Percentiles rank a stretch among this genome's conserved stretches.
Conservation (phyloP, 2,888 invertebrate genomes). For the Pristionchus entomophagus region DNA sequence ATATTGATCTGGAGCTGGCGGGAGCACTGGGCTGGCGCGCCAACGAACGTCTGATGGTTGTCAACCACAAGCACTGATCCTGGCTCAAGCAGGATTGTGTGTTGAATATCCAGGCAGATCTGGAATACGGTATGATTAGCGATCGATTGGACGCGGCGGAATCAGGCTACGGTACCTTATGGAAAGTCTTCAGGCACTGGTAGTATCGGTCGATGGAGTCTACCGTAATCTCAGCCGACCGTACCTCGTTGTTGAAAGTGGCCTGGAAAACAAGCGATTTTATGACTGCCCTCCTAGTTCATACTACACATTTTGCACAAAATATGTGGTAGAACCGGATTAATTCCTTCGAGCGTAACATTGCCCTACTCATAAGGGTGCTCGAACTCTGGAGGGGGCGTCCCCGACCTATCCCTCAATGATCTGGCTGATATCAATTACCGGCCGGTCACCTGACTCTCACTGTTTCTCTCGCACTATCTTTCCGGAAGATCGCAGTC, state of each 20-base stretch:
- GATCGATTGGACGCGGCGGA: constrained; percentile 26
- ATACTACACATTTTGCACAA: too few relatives aligned
- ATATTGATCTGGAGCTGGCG: constrained; percentile 56
- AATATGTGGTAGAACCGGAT: not conserved
- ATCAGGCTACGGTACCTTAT: constrained; percentile 49
- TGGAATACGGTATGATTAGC: constrained; percentile 48
- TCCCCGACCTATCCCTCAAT: not conserved
- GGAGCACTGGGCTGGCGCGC: constrained; percentile 62
- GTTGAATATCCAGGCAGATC: constrained; percentile 57
- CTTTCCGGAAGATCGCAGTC: not conserved
- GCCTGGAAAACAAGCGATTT: constrained; percentile 55
- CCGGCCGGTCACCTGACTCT: not conserved
- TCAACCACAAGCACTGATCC: constrained; percentile 62
- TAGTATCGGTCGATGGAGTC: constrained; percentile 62
- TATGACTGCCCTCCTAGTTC: too few relatives aligned
- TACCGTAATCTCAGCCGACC: constrained; percentile 63
- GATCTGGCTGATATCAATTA: not conserved
- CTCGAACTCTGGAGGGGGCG: not conserved
- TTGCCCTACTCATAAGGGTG: not conserved
- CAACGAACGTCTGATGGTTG: constrained; percentile 62
- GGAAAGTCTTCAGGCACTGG: constrained; percentile 61
- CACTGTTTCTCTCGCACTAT: not conserved
- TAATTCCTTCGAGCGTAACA: not conserved
- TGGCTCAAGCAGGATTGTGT: constrained; percentile 58
- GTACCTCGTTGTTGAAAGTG: constrained; percentile 65